These are phyloP conservation scores for Oreotrochilus melanogaster DNA, from an alignment of 2,113 vertebrate species.

Conservation along the genomic window DNA sequence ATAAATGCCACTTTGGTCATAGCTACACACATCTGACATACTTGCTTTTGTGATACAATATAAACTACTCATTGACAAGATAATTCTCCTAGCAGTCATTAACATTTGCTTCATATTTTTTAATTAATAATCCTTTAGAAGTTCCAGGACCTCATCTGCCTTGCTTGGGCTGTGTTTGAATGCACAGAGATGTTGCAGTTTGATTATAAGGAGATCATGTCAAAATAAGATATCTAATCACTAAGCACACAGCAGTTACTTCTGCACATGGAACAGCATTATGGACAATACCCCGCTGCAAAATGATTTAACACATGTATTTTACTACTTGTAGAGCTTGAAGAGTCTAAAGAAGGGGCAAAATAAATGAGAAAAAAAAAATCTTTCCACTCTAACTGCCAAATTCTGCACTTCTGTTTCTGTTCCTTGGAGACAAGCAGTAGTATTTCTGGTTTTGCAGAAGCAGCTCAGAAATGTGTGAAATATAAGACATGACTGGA, in stretches of 20 bases:
- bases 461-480: constrained; percentile 50
- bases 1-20: background rate
- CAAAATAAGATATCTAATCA: background rate
- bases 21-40: background rate
- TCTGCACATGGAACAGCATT: background rate
- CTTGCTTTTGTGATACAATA: background rate
- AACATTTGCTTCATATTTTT: background rate
- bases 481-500: constrained; percentile 47
- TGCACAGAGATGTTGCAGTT: background rate
- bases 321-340: background rate
- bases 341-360: background rate
- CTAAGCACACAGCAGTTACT: background rate
- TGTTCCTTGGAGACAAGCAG: constrained; percentile 44
- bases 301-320: background rate
- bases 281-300: background rate
- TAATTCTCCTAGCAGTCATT: background rate
- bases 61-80: background rate
- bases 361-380: background rate
- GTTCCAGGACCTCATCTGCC: background rate
- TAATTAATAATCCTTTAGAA: background rate
- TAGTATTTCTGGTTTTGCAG: constrained; percentile 47
- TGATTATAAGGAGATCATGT: background rate
- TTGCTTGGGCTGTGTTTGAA: background rate
- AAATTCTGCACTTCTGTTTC: constrained; percentile 35
- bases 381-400: background rate